Percentiles rank a stretch among this genome's conserved stretches.
Conservation (phyloP, 2,888 invertebrate genomes). For the Phlogophora meticulosa region DNA sequence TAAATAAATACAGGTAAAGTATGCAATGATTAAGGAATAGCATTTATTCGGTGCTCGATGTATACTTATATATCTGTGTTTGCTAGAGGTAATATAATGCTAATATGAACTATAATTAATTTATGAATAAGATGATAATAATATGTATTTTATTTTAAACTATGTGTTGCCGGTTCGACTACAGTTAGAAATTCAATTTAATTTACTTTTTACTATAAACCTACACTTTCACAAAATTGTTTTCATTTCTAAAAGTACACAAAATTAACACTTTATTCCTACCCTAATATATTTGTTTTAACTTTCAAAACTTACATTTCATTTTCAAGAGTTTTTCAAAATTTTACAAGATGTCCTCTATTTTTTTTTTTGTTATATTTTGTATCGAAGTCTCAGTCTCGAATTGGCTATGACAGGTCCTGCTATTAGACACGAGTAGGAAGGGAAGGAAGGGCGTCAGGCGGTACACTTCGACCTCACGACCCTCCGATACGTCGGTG, state of each 20-base stretch:
- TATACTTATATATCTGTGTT: conserved; percentile 7
- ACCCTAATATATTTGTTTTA: neutral
- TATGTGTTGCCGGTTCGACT: conserved; percentile 39
- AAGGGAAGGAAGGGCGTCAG: conserved; percentile 84
- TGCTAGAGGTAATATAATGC: conserved; percentile 29
- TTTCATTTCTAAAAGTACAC: conserved; percentile 40
- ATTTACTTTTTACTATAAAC: conserved; percentile 37
- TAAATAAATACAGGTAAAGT: conserved; percentile 35
- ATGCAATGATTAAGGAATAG: neutral
- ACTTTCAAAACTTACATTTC: neutral
- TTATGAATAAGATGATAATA: conserved; percentile 6
- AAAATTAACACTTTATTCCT: conserved; percentile 33
- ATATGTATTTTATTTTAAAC: conserved; percentile 32
- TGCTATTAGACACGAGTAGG: conserved; percentile 90
- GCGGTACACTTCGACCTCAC: conserved; percentile 87
- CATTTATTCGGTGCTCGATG: neutral
- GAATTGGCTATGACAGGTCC: conserved; percentile 90
- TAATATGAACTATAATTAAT: neutral
- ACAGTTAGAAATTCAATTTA: conserved; percentile 14
- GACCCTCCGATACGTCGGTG: conserved; percentile 88
- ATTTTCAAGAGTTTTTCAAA: neutral
- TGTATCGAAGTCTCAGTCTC: conserved; percentile 71
- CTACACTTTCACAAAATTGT: conserved; percentile 55
- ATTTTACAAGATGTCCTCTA: neutral
- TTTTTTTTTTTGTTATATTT: conserved; percentile 15